Evolutionary conservation across 2,888 invertebrate genomes (phyloP).

Genomic region (Trachelus tabidus): DNA sequence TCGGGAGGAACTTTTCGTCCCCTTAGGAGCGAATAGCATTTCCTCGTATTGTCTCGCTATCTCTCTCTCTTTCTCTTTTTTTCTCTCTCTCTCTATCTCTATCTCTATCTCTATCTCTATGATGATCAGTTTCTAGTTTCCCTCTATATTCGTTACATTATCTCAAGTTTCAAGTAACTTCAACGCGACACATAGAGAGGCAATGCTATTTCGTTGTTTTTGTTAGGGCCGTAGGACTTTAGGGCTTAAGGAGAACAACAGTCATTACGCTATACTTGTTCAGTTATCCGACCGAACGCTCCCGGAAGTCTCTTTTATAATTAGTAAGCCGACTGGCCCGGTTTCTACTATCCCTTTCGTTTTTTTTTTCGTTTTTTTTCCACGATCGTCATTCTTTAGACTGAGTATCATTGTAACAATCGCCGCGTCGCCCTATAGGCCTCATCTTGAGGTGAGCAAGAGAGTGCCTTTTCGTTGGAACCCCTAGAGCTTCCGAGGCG

Average conservation of each 20-base stretch:
- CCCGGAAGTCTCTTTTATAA: neutral
- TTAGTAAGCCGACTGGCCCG: too few species aligned
- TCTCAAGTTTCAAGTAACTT: neutral
- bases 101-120: too few species aligned
- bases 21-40: neutral
- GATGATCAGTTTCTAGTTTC: neutral
- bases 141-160: neutral
- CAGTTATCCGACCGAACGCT: neutral
- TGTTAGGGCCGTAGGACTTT: neutral
- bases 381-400: too few species aligned
- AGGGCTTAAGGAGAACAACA: neutral
- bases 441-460: slow-evolving; percentile 33
- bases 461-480: slow-evolving; percentile 21
- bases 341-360: neutral
- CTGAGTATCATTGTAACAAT: too few species aligned
- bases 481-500: slow-evolving; percentile 39
- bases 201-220: neutral
- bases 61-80: neutral
- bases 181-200: neutral
- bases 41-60: neutral
- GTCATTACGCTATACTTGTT: neutral
- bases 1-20: too few species aligned
- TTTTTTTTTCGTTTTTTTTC: neutral
- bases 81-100: too few species aligned
- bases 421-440: neutral